Base-by-base conservation (phyloP, 2,888 invertebrate species). In the Choreutis nemorana region DNA sequence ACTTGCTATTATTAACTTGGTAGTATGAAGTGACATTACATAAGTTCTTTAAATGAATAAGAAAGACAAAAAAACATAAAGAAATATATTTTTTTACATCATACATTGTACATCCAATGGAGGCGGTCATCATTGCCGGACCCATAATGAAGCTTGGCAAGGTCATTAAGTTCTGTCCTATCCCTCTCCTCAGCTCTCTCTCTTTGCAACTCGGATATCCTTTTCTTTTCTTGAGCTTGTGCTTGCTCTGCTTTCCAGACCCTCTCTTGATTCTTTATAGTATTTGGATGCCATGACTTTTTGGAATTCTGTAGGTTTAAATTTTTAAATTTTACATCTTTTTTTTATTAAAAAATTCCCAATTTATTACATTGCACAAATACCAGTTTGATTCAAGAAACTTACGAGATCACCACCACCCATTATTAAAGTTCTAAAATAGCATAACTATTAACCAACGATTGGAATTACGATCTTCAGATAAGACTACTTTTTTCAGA, bases 41-140 rank as follows among this genome's bases (percentile, higher is more conserved):
- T 7, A 18, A 18, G 8, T 7, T 12, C 5, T 23, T 23, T 7
- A 10, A 4, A 23, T 23, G 4, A 8, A 9, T 23, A 9, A 23
- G 3, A 28, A 28, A 22, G 8, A 10, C 9, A 11, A 22, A 14
- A 14, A 2, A 24, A 14, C 14, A n/a, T 18, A 18, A 7, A 18
- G 6, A 18, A 18, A 18, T 2, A 18, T 8, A 18, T 8, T 18
- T 1, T 18, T 18, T 8, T 18, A 18, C 18, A 6, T 18, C 62
- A 32, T 62, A 83, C 85, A 80, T 92, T 90, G 56, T 94, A 93
- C 92, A 93, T 93, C 93, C 93, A 94, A 56, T 91, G 89, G 29
- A 94, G 63, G 39, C 91, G 87, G 32, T 83, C 81, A 30, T 85
- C 83, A 30, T 77, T 71, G 7, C 41, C 45, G 25, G 79, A 55